Evolutionary conservation across 2,113 vertebrate species (phyloP).

Genomic region (Sinocyclocheilus anophthalmus): DNA sequence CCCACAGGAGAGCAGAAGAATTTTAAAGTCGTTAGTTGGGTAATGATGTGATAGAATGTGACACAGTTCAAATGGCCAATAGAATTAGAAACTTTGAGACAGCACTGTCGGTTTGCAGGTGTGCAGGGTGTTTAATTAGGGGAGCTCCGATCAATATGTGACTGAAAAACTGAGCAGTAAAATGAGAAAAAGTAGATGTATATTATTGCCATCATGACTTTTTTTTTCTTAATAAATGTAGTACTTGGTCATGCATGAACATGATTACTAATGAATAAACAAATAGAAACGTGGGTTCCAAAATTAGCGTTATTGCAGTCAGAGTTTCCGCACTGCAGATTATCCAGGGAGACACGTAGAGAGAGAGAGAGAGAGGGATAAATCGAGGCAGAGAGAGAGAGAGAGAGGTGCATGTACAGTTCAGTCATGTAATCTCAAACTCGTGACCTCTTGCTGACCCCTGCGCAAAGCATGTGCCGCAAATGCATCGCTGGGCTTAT

Average conservation of each 20-base stretch:
- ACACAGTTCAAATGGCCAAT: constrained; percentile 39
- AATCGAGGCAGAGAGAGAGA: not conserved
- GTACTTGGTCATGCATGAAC: not conserved
- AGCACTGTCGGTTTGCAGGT: constrained; percentile 13
- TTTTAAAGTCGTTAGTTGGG: constrained; percentile 38
- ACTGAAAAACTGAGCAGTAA: not conserved
- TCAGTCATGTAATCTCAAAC: constrained; percentile 41
- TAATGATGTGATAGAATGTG: constrained; percentile 42
- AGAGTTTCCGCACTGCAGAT: not conserved
- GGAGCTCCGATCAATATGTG: not conserved
- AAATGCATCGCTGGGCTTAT: constrained; percentile 35
- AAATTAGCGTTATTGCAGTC: constrained; percentile 31
- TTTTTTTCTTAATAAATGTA: not conserved
- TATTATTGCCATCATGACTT: not conserved
- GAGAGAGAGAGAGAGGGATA: not conserved
- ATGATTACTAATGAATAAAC: constrained; percentile 6
- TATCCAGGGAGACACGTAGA: constrained; percentile 1
- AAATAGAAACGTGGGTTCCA: not conserved
- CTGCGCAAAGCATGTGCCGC: constrained; percentile 29
- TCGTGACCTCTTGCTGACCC: constrained; percentile 44
- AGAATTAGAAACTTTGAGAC: constrained; percentile 32
- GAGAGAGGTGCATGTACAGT: constrained; percentile 36
- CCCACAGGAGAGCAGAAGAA: constrained; percentile 39
- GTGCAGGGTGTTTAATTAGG: constrained; percentile 22
- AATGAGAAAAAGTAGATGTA: not conserved